Conservation (phyloP, 2,888 invertebrate genomes). For the Vandiemenella viatica region DNA sequence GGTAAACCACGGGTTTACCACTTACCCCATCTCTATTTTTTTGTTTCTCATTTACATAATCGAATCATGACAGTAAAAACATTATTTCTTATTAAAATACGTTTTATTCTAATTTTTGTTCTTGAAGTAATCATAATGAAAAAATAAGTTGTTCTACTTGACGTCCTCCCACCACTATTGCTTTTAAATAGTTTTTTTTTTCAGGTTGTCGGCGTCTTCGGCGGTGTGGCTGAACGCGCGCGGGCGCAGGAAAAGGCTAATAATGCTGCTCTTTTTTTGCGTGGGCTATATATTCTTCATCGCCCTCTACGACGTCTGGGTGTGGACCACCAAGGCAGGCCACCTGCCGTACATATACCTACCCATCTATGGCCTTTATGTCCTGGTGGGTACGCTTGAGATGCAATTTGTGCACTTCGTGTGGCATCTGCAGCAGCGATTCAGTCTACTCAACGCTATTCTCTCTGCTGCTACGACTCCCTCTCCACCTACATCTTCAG, state of each 20-base stretch:
- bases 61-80: too few relatives aligned
- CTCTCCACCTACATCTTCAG: not conserved
- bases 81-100: too few relatives aligned
- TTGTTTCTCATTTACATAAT: too few relatives aligned
- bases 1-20: too few relatives aligned
- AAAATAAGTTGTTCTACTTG: too few relatives aligned
- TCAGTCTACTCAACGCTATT: conserved; percentile 37
- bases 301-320: conserved; percentile 22
- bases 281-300: conserved; percentile 7
- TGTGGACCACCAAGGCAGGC: conserved; percentile 14
- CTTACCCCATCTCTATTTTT: too few relatives aligned
- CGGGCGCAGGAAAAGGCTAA: not conserved
- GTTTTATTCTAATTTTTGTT: too few relatives aligned
- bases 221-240: not conserved
- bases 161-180: too few relatives aligned
- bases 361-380: conserved; percentile 42
- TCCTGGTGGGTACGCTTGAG: conserved; percentile 40
- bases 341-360: conserved; percentile 35
- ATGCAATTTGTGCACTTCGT: conserved; percentile 43
- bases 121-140: too few relatives aligned
- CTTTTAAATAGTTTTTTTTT: too few relatives aligned
- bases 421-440: conserved; percentile 38
- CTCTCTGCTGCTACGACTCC: conserved; percentile 29
- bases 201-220: too few relatives aligned
- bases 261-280: not conserved